These are phyloP conservation scores for Paguma larvata DNA, from an alignment of 2,797 vertebrate genomes.

Conservation along the genomic window DNA sequence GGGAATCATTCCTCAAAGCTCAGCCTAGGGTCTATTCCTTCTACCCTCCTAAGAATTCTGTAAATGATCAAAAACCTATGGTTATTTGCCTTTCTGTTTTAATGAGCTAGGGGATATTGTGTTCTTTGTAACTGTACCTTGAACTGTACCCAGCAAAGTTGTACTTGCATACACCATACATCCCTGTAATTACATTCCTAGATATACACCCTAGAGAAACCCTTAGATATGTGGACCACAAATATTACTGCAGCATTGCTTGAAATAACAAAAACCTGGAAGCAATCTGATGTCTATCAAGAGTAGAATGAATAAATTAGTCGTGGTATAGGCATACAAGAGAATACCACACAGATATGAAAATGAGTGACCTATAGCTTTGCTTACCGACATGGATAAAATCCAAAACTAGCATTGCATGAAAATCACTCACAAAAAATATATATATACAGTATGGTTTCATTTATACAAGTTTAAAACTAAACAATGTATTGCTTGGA, in stretches of 20 bases:
- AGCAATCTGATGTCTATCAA: background rate
- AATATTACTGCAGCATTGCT: background rate
- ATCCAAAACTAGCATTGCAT: background rate
- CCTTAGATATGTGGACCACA: background rate
- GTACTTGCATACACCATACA: background rate
- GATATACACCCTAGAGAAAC: background rate
- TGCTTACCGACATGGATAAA: background rate
- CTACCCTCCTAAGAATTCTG: background rate
- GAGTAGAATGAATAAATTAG: slow-evolving; percentile 15
- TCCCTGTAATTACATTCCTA: background rate
- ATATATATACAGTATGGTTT: background rate
- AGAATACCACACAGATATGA: background rate
- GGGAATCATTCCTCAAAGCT: slow-evolving; percentile 34
- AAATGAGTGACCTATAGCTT: background rate
- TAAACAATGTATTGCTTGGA: background rate
- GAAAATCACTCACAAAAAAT: slow-evolving; percentile 14
- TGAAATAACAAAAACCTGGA: background rate
- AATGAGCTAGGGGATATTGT: background rate
- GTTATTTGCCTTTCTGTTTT: background rate
- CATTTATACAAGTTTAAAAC: background rate
- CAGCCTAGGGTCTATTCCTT: background rate
- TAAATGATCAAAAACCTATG: background rate
- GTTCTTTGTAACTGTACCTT: background rate
- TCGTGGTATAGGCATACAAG: background rate
- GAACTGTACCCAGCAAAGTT: background rate